Percentiles rank a stretch among this genome's conserved stretches.
Evolutionary conservation across 2,888 invertebrate genomes (phyloP).

Genomic region (Pharmacophagus antenor): DNA sequence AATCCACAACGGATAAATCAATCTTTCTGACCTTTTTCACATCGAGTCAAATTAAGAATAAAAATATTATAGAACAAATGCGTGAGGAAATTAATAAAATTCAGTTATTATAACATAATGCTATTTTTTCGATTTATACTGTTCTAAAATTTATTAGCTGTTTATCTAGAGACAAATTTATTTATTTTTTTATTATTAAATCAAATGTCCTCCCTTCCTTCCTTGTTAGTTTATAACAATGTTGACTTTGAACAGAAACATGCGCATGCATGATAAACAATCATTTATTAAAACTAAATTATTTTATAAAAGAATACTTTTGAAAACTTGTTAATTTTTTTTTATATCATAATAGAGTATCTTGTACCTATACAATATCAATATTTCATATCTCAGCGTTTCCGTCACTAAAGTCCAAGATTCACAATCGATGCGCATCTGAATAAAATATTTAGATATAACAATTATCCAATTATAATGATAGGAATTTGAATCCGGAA

Average conservation of each 20-base stretch:
- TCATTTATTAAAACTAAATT: not conserved
- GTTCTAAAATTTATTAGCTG: too few species aligned
- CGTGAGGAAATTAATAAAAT: too few species aligned
- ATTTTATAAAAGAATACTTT: not conserved
- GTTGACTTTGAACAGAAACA: constrained; percentile 2
- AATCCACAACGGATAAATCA: too few species aligned
- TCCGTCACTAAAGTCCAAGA: not conserved
- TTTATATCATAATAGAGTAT: too few species aligned
- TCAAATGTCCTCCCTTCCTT: constrained; percentile 14
- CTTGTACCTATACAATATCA: too few species aligned
- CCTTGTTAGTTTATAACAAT: constrained; percentile 21
- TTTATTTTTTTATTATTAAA: not conserved
- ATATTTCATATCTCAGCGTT: too few species aligned
- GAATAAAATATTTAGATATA: not conserved
- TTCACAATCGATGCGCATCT: not conserved
- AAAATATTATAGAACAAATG: too few species aligned
- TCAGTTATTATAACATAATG: too few species aligned
- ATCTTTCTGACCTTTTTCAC: too few species aligned
- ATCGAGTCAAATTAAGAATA: too few species aligned
- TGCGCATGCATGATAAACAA: constrained; percentile 14
- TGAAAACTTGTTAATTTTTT: not conserved
- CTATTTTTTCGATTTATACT: too few species aligned
- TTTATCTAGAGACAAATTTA: too few species aligned
- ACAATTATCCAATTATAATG: not conserved
- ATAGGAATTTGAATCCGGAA: constrained; percentile 3